A percentile compares a stretch with the other conserved stretches of the same genome.
Conservation (phyloP, 30 jellyfish, hydroid and myxozoan species). For the Aurelia sp. region DNA sequence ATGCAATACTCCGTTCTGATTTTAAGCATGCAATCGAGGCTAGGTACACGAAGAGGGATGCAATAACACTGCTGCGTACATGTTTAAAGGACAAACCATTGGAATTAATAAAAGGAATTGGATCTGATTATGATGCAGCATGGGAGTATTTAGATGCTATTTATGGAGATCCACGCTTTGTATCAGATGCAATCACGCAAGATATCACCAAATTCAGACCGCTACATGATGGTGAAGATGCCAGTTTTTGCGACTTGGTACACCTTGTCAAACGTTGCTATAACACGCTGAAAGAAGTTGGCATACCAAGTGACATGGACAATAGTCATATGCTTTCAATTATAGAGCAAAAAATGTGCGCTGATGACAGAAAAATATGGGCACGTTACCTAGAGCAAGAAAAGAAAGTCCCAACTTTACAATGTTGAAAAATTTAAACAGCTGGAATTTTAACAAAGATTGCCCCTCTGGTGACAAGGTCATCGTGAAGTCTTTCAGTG, state of each 20-base stretch:
- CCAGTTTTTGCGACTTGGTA: conserved; percentile 69
- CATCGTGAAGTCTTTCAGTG: no score
- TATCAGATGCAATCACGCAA: conserved; percentile 71
- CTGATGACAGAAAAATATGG: conserved; percentile 75
- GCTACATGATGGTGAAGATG: conserved; percentile 75
- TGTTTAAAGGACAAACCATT: conserved; percentile 62
- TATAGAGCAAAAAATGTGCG: conserved; percentile 76
- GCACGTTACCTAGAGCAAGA: conserved; percentile 34
- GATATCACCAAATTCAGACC: conserved; percentile 67
- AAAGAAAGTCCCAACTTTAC: conserved; percentile 40
- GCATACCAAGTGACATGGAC: conserved; percentile 74
- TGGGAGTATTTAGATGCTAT: conserved; percentile 75
- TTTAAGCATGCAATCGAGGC: conserved; percentile 71
- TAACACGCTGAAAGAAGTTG: conserved; percentile 56
- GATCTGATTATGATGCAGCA: conserved; percentile 69
- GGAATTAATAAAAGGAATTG: conserved; percentile 70
- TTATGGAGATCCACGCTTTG: conserved; percentile 76
- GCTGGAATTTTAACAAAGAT: no score
- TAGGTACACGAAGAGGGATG: conserved; percentile 59
- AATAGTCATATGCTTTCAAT: conserved; percentile 67
- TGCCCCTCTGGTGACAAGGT: no score
- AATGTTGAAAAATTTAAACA: no score
- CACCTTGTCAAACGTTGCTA: conserved; percentile 74
- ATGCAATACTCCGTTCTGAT: conserved; percentile 57
- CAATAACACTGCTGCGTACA: conserved; percentile 53